Percentiles rank a stretch among this genome's conserved stretches.
phyloP scores from a whole-genome alignment of 2,888 invertebrate species.

The Drosophila hamatofila region DNA sequence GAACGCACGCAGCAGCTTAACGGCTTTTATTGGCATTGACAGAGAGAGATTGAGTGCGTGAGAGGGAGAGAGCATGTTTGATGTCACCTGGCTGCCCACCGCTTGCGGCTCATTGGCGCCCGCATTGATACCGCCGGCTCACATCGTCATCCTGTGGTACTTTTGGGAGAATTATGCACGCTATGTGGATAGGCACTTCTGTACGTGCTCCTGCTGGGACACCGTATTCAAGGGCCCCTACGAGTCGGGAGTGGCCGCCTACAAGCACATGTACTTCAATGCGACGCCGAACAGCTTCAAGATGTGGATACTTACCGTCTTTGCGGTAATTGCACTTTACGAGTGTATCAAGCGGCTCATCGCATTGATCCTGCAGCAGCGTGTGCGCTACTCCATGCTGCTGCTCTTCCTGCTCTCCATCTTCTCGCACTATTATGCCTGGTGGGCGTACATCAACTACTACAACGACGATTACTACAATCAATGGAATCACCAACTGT shows the following conservation, averaged over 20 bases:
- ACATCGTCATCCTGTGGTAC: conserved; percentile 88
- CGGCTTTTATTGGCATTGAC: conserved; percentile 18
- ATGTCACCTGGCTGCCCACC: conserved; percentile 84
- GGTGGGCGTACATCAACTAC: conserved; percentile 90
- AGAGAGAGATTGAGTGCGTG: background rate
- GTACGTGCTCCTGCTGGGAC: conserved; percentile 91
- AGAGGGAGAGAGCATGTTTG: conserved; percentile 72
- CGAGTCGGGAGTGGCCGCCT: conserved; percentile 89
- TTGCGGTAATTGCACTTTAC: conserved; percentile 87
- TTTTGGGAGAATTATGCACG: conserved; percentile 90
- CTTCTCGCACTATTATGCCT: conserved; percentile 90
- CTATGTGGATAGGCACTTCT: conserved; percentile 88
- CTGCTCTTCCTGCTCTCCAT: conserved; percentile 88
- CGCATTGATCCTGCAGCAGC: conserved; percentile 86
- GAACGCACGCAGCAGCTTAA: conserved; percentile 10
- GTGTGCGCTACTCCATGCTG: conserved; percentile 88
- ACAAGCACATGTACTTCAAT: conserved; percentile 90
- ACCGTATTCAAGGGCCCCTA: conserved; percentile 91
- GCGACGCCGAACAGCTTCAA: conserved; percentile 88
- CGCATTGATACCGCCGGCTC: conserved; percentile 87
- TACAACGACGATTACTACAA: conserved; percentile 90
- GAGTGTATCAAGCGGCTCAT: conserved; percentile 88
- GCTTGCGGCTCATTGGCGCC: conserved; percentile 85
- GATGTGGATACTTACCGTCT: conserved; percentile 88
- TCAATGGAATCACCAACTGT: conserved; percentile 90